Evolutionary conservation across 2,888 invertebrate species (phyloP).

Genomic region (Andrena praecox): DNA sequence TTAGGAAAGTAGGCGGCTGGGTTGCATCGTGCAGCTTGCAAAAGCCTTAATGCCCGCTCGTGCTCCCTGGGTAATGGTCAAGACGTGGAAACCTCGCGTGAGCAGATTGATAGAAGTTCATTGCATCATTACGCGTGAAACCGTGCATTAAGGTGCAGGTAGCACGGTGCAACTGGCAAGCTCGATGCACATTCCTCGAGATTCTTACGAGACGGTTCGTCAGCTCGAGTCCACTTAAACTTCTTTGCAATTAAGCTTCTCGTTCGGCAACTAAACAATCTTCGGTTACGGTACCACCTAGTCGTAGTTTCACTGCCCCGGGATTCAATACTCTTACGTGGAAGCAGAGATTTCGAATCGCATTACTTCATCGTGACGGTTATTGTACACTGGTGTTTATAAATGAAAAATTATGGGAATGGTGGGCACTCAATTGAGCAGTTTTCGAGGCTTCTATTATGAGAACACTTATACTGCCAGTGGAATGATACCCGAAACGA

Average conservation of each 20-base stretch:
- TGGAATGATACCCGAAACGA: background rate
- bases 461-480: background rate
- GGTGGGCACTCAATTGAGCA: no score
- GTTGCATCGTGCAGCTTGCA: constrained; percentile 46
- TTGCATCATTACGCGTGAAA: constrained; percentile 74
- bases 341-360: constrained; percentile 16
- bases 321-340: background rate
- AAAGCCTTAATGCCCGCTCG: constrained; percentile 38
- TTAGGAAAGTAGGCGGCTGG: background rate
- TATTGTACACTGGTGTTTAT: no score
- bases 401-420: no score
- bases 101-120: constrained; percentile 72
- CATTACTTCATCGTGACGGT: background rate
- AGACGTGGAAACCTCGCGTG: constrained; percentile 62
- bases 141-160: constrained; percentile 67
- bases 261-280: constrained; percentile 9
- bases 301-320: background rate
- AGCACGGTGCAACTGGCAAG: constrained; percentile 45
- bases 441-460: no score
- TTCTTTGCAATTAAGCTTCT: background rate
- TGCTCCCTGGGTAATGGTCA: constrained; percentile 44
- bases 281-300: background rate
- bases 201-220: background rate
- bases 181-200: constrained; percentile 29
- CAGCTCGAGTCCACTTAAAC: background rate